phyloP scores from a whole-genome alignment of 2,888 invertebrate species.

The Sabatieria punctata region DNA sequence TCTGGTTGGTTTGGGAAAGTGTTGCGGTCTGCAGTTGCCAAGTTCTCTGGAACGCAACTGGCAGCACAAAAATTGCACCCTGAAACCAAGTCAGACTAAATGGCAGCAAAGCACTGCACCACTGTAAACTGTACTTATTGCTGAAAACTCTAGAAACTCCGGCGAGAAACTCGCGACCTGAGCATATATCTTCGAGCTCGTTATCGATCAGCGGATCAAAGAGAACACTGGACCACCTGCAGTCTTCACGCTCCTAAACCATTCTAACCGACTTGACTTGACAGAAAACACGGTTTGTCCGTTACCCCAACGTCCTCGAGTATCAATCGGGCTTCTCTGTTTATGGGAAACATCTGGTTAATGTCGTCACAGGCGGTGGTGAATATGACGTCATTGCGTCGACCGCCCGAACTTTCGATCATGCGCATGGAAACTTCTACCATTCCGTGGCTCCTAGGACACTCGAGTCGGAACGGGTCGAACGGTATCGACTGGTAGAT shows the following conservation, averaged over 20 bases:
- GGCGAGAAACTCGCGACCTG: constrained; percentile 24
- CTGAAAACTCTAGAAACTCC: constrained; percentile 24
- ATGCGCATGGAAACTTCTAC: background rate
- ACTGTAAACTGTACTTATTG: constrained; percentile 16
- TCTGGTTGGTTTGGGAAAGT: constrained; percentile 21
- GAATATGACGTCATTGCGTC: constrained; percentile 3
- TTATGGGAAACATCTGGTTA: constrained; percentile 2
- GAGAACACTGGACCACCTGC: constrained; percentile 3
- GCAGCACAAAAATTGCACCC: constrained; percentile 28
- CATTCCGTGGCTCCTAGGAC: background rate
- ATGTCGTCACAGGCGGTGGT: constrained; percentile 2
- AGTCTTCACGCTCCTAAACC: constrained; percentile 6
- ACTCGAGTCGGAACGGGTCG: constrained; percentile 7
- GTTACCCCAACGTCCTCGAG: background rate
- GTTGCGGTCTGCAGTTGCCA: constrained; percentile 20
- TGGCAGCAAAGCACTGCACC: background rate
- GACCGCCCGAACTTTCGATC: background rate
- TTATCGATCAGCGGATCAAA: background rate
- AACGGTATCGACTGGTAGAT: constrained; percentile 9
- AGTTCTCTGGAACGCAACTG: constrained; percentile 22
- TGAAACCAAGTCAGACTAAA: constrained; percentile 8
- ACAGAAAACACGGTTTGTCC: background rate
- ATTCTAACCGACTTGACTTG: background rate
- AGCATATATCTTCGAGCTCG: constrained; percentile 11
- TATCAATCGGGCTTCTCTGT: background rate